Base-by-base conservation (phyloP, 2,113 vertebrate species). In the Urocolius indicus region DNA sequence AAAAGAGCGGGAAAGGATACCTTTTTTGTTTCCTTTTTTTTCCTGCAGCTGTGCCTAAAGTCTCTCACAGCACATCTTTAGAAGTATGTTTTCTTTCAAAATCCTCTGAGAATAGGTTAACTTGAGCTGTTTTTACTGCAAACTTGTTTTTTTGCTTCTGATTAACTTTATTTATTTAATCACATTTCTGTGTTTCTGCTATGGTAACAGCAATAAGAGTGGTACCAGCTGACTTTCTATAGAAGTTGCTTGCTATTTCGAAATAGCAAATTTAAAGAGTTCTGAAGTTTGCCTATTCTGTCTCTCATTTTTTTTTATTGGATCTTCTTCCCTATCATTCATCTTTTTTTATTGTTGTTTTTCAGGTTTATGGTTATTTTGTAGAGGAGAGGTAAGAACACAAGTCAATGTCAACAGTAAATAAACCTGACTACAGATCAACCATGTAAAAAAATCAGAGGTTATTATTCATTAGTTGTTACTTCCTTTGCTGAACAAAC, bases 151-250 rank as follows among this genome's bases (percentile, higher is more conserved):
- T 95, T 94, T 87, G 9, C 29, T 87, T 89, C 87, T 91, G 93
- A 97, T 97, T 90, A 85, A n/a, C 58, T 91, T 94, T 95, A 95
- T 95, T 94, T 94, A 90, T 93, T 96, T 88, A 95, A 96, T 92
- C 87, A 74, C 92, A 81, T 87, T 94, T 95, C 84, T 94, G 55
- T 80, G 91, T 95, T 94, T 93, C 78, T 97, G 78, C 87, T 91
- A 92, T 95, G 82, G 94, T 62, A 94, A 95, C 78, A 93, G 75
- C 71, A 91, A 58, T 95, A 91, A 82, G 41, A 91, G 18, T 6
- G 5, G 55, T 59, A 83, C 23, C 48, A 95, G 75, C 67, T 94
- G 87, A 95, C 55, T 51, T 80, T 54, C 43, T 90, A 84, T 38
- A 84, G 59, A 84, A 88, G 38, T 65, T 48, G 10, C 62, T 73